phyloP scores from a whole-genome alignment of 2,797 vertebrate genomes.

The Phaenicophaeus curvirostris region DNA sequence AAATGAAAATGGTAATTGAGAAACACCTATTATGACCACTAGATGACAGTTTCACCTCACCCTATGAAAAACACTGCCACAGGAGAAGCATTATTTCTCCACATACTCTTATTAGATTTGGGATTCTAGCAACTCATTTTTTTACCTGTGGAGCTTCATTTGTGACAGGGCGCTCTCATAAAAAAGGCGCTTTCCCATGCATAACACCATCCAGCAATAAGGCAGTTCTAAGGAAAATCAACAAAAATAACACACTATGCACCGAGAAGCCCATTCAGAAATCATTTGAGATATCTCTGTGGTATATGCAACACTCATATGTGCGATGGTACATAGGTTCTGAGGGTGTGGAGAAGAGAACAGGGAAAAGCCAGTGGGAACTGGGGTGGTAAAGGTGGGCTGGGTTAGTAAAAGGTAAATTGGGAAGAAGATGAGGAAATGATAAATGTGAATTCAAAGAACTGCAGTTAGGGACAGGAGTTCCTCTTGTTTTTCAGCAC shows the following conservation, averaged over 20 bases:
- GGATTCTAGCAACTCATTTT: not conserved
- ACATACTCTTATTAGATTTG: not conserved
- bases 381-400: not conserved
- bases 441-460: not conserved
- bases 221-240: not conserved
- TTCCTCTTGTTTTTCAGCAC: not conserved
- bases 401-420: not conserved
- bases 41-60: conserved; percentile 76
- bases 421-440: not conserved
- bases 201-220: not conserved
- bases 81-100: not conserved
- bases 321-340: not conserved
- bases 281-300: not conserved
- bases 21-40: conserved; percentile 61
- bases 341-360: not conserved
- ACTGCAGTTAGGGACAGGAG: not conserved
- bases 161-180: not conserved
- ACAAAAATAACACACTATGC: not conserved
- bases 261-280: not conserved
- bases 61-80: not conserved
- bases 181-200: not conserved
- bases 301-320: not conserved
- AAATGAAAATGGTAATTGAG: not conserved
- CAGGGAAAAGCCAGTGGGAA: not conserved
- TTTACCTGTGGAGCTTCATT: not conserved